Conservation (phyloP, 2,888 invertebrate species). For the Cynaeus angustus region DNA sequence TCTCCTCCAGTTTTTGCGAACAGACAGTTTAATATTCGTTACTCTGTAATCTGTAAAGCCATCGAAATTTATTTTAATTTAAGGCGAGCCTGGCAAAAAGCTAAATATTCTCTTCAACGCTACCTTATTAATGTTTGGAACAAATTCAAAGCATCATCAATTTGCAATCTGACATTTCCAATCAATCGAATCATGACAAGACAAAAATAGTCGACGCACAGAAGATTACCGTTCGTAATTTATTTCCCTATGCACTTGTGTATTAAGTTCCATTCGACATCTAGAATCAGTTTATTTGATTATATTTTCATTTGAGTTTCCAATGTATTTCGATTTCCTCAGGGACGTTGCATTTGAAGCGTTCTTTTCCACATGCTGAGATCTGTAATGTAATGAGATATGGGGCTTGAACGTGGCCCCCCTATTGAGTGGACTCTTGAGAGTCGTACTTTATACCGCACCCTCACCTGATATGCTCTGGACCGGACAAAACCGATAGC, state of each 20-base stretch:
- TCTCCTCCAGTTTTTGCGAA: constrained; percentile 24
- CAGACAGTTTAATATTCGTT: constrained; percentile 37
- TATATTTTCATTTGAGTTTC: constrained; percentile 66
- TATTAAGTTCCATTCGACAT: constrained; percentile 63
- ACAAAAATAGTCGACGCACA: constrained; percentile 8
- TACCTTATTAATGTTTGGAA: neutral
- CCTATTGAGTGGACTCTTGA: constrained; percentile 56
- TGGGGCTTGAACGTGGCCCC: constrained; percentile 57
- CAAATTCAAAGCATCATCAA: constrained; percentile 2
- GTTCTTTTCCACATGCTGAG: constrained; percentile 57
- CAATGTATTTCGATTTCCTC: constrained; percentile 65
- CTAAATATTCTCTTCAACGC: constrained; percentile 4
- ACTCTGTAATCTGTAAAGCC: constrained; percentile 25
- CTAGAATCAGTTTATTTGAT: constrained; percentile 66
- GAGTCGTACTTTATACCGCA: constrained; percentile 55
- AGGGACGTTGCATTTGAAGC: constrained; percentile 59
- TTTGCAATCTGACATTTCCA: neutral
- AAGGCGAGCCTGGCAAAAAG: neutral
- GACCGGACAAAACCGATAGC: constrained; percentile 45
- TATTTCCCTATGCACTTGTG: constrained; percentile 55
- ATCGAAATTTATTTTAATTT: constrained; percentile 42
- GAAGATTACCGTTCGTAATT: constrained; percentile 36
- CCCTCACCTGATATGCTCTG: constrained; percentile 44
- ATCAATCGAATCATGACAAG: constrained; percentile 22
- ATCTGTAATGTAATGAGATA: constrained; percentile 61